Base-by-base conservation (phyloP, 2,888 invertebrate genomes). In the Lycophotia porphyrea region DNA sequence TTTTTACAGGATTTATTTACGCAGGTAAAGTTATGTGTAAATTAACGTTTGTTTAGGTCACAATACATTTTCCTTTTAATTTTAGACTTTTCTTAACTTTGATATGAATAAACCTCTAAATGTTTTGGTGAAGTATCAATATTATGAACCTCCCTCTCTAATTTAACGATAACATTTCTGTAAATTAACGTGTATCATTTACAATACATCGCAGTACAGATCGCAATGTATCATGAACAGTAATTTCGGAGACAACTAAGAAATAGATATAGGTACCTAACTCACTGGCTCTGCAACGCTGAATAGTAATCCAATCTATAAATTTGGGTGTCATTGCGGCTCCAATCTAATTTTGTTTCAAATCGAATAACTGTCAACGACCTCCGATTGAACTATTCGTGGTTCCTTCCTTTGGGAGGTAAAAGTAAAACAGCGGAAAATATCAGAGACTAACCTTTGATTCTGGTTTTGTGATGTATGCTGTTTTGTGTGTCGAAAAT, bases 251-350 rank as follows among this genome's bases (percentile, higher is more conserved):
- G 49, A 49, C 15, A 78, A 42, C 13, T 34, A 18, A 42, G 24
- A 42, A 78, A 49, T n/a, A 11, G n/a, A 9, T 77, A n/a, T n/a
- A n/a, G n/a, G n/a, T n/a, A n/a, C 66, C 27, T 36, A 49, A 42
- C 24, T 78, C 63, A 49, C 11, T 42, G 24, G 34, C 60, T 60
- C 18, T 47, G 24, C 5, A 42, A 64, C 47, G 13, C 24, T 42
- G 52, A 44, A 47, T 39, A 63, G 36, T 42, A 44, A 52, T 65
- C 47, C 21, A 39, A 69, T 80, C 44, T 39, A 70, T 70, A 18
- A 80, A 64, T 49, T n/a, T 15, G 31, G 0, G 34, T 66, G 47
- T 66, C 31, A 36, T 42, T 31, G 27, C 15, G n/a, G 44, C 9
- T 21, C n/a, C 44, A 79, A 69, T 68, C 9, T 11, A 68, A 65